A percentile compares a stretch with the other conserved stretches of the same genome.
Evolutionary conservation across 35 echinoderm and acorn worm genomes (phyloP).

Genomic region (Acanthaster planci): DNA sequence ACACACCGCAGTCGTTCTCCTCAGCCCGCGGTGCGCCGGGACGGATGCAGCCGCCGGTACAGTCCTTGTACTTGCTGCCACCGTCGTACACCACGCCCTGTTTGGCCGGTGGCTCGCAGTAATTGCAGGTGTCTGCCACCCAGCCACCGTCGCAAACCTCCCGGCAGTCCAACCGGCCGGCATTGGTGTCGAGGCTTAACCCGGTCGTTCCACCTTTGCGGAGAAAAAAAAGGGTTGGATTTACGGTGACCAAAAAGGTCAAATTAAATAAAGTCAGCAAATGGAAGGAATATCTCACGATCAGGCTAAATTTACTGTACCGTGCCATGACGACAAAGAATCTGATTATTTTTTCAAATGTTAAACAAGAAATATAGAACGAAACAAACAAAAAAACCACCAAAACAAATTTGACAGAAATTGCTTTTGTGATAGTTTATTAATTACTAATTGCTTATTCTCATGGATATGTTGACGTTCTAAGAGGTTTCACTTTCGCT

Average conservation of each 20-base stretch:
- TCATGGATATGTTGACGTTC: too few species aligned
- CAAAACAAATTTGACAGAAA: not conserved
- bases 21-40: constrained; percentile 63
- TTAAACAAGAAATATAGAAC: not conserved
- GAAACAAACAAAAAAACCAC: not conserved
- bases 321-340: not conserved
- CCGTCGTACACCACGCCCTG: constrained; percentile 33
- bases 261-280: not conserved
- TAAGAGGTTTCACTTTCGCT: too few species aligned
- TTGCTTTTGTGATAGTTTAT: too few species aligned
- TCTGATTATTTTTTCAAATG: not conserved
- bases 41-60: constrained; percentile 56
- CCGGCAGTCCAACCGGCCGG: constrained; percentile 66
- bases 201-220: constrained; percentile 72
- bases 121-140: constrained; percentile 68
- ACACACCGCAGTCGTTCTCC: constrained; percentile 77
- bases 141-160: constrained; percentile 78
- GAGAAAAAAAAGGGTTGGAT: not conserved
- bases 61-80: constrained; percentile 93
- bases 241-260: too few species aligned
- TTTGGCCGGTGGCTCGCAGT: constrained; percentile 61
- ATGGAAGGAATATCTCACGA: not conserved
- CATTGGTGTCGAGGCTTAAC: constrained; percentile 43
- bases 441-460: too few species aligned
- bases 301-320: not conserved